Evolutionary conservation across 1,140 invertebrate species (phyloP), one percentile per base, ranked within the genome.

Genomic region (Phortica variegata): DNA sequence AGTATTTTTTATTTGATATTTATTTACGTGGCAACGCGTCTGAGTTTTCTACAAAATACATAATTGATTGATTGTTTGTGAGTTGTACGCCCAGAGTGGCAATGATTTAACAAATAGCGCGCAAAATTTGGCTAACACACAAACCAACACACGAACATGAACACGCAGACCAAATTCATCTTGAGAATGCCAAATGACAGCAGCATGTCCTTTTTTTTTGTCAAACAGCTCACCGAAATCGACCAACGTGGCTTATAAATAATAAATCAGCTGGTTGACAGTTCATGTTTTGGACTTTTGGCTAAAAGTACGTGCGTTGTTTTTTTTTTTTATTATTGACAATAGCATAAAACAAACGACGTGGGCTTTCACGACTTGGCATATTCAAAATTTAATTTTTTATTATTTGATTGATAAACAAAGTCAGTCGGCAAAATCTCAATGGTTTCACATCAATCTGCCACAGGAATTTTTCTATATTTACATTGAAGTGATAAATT

Each of bases 191-290:
- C 5, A 26, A 26, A n/a, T n/a, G 10, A 10, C 23, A 26, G 23
- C 23, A 26, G 16, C 17, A 23, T 26, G 49, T 55, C 23, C 40
- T 20, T 9, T 31, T 55, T 40, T 23, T 41, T 15, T 39, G 21
- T 47, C 53, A 44, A n/a, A n/a, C 18, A 17, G 31, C 49, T 49
- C 20, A 26, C 23, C 10, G 23, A 10, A 26, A 26, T 26, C 10
- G 23, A 26, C 23, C n/a, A 26, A 26, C 10, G 23, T 26, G 10
- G 23, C 23, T 26, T 49, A 59, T 59, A 59, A 59, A 59, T 59
- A 59, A 59, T 59, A 56, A 59, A 59, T 59, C 57, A 59, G 47
- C 49, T 50, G 12, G 40, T 56, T 56, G 57, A 56, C 57, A 59
- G 50, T 49, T 38, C 7, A 26, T 26, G 23, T 26, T 26, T 26